These are phyloP conservation scores for Drosophila fulvimacula DNA, from an alignment of 2,888 invertebrate genomes.

Conservation along the genomic window DNA sequence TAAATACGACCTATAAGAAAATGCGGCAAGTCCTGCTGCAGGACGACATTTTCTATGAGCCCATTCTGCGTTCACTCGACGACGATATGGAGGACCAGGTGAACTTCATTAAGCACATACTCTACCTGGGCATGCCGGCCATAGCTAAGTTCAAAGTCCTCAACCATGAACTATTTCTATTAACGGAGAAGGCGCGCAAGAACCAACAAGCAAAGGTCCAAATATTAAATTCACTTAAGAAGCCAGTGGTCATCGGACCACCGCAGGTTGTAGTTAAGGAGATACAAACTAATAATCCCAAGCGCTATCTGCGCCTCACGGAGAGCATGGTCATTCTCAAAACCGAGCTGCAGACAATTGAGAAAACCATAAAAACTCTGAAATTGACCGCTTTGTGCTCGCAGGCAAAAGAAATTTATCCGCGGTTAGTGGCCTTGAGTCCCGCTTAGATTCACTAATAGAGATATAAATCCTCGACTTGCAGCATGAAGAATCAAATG, in stretches of 20 bases:
- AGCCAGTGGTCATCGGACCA: conserved; percentile 36
- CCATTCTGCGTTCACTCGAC: conserved; percentile 82
- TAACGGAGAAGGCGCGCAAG: conserved; percentile 74
- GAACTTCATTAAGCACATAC: conserved; percentile 81
- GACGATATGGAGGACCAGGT: conserved; percentile 82
- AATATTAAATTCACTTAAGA: conserved; percentile 67
- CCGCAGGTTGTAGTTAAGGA: not conserved
- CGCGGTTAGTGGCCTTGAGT: conserved; percentile 64
- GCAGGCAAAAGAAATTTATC: conserved; percentile 81
- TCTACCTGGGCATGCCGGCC: conserved; percentile 83
- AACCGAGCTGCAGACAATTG: conserved; percentile 71
- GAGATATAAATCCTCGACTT: not conserved
- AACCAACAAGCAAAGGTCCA: conserved; percentile 67
- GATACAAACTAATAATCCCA: conserved; percentile 25
- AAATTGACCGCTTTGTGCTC: conserved; percentile 81
- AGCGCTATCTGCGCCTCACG: conserved; percentile 83
- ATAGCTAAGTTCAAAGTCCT: conserved; percentile 74
- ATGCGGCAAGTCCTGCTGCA: conserved; percentile 79
- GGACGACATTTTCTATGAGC: conserved; percentile 84
- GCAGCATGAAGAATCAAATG: conserved; percentile 77
- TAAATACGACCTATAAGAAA: conserved; percentile 81
- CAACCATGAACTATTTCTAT: conserved; percentile 67
- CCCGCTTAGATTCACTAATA: not conserved
- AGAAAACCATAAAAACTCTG: conserved; percentile 79
- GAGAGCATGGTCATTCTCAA: conserved; percentile 80